These are phyloP conservation scores for Hypothenemus hampei DNA, from an alignment of 1,140 invertebrate genomes.

Conservation along the genomic window DNA sequence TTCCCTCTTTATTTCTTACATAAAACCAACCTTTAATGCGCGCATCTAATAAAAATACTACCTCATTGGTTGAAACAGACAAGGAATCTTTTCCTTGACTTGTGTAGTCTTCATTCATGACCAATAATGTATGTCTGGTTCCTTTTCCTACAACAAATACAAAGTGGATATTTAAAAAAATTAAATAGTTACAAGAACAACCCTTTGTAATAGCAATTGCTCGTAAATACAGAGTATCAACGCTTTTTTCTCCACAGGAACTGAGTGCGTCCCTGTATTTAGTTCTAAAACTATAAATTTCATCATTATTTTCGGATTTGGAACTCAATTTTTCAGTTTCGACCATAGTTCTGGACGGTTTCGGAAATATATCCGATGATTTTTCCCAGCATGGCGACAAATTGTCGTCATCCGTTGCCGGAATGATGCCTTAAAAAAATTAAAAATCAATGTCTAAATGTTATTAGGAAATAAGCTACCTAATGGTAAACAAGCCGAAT, in stretches of 20 bases:
- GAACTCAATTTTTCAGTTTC: slow-evolving; percentile 61
- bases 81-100: slow-evolving; percentile 50
- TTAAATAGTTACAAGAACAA: background rate
- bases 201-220: slow-evolving; percentile 48
- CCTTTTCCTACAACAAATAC: slow-evolving; percentile 37
- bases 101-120: slow-evolving; percentile 62
- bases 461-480: slow-evolving; percentile 46
- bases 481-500: slow-evolving; percentile 66
- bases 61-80: slow-evolving; percentile 65
- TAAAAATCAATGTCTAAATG: background rate
- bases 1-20: slow-evolving; percentile 61
- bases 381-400: slow-evolving; percentile 64
- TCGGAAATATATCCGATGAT: slow-evolving; percentile 70
- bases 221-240: slow-evolving; percentile 63
- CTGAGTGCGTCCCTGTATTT: slow-evolving; percentile 48
- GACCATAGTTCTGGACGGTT: slow-evolving; percentile 66
- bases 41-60: slow-evolving; percentile 59
- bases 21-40: slow-evolving; percentile 61
- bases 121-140: slow-evolving; percentile 58
- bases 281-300: slow-evolving; percentile 37
- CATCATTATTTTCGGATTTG: slow-evolving; percentile 48
- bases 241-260: slow-evolving; percentile 58
- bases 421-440: slow-evolving; percentile 38
- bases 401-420: slow-evolving; percentile 34
- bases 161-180: background rate